Evolutionary conservation across 1,140 invertebrate species (phyloP).

Genomic region (Hylaeus anthracinus): DNA sequence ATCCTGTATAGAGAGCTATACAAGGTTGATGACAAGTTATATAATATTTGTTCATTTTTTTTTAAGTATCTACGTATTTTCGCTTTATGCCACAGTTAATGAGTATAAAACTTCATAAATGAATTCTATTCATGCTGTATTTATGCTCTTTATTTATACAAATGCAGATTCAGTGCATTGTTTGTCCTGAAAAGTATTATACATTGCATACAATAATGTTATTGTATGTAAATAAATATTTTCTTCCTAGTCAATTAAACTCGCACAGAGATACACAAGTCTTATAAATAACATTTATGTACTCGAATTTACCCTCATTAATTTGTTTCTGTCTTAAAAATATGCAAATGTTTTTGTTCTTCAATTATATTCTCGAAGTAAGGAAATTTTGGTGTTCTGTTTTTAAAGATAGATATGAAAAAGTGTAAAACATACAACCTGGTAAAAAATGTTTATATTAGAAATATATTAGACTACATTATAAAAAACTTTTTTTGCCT

Average conservation of each 20-base stretch:
- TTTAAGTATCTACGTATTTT: conserved; percentile 44
- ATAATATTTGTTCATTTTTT: conserved; percentile 5
- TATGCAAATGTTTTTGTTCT: conserved; percentile 19
- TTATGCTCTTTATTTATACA: conserved; percentile 44
- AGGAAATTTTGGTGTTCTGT: conserved; percentile 28
- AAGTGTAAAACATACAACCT: conserved; percentile 51
- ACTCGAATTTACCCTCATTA: conserved; percentile 3
- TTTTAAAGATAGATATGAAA: conserved; percentile 41
- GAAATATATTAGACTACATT: conserved; percentile 53
- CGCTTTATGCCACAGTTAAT: conserved; percentile 44
- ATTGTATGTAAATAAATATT: conserved; percentile 47
- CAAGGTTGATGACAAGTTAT: conserved; percentile 21
- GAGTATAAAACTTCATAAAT: conserved; percentile 55
- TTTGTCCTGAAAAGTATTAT: conserved; percentile 31
- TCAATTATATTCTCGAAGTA: conserved; percentile 30
- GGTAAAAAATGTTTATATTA: conserved; percentile 52
- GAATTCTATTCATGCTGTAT: conserved; percentile 30
- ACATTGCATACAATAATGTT: conserved; percentile 23
- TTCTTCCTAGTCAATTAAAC: conserved; percentile 7
- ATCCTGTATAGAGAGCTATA: conserved; percentile 32
- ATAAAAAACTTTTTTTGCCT: conserved; percentile 47
- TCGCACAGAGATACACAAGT: conserved; percentile 37
- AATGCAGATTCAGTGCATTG: conserved; percentile 22
- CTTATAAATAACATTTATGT: conserved; percentile 16
- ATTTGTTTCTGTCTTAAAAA: conserved; percentile 20